Conservation (phyloP, 2,113 vertebrate genomes). For the Erythrocebus patas region DNA sequence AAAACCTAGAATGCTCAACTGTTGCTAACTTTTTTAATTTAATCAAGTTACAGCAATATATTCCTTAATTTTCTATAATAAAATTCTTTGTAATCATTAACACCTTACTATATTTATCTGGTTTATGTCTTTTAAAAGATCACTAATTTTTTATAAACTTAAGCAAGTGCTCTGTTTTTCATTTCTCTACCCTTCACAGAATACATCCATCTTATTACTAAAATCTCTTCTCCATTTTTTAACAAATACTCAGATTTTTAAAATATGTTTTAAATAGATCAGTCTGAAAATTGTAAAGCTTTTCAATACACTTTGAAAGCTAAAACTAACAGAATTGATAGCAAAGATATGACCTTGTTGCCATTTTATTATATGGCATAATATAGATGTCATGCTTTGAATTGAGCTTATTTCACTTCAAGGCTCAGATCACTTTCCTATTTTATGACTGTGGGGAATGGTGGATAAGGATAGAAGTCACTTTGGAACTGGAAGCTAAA, state of each 20-base stretch:
- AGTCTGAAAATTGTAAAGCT: not conserved
- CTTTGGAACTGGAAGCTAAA: not conserved
- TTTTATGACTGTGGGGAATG: not conserved
- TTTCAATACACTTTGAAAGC: not conserved
- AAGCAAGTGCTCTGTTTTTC: constrained; percentile 31
- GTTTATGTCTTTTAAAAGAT: constrained; percentile 55
- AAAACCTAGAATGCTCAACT: constrained; percentile 72
- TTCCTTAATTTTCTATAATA: constrained; percentile 83
- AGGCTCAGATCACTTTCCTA: not conserved
- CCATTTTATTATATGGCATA: not conserved
- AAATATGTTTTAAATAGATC: not conserved
- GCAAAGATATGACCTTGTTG: not conserved
- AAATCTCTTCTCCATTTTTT: not conserved
- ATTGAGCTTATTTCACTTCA: not conserved
- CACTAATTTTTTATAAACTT: constrained; percentile 56
- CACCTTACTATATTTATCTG: not conserved
- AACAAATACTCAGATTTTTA: not conserved
- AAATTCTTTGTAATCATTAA: constrained; percentile 81
- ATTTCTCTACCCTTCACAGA: not conserved
- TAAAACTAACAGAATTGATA: not conserved
- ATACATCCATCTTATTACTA: not conserved
- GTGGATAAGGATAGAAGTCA: not conserved
- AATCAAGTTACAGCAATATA: constrained; percentile 80
- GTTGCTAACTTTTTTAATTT: constrained; percentile 77
- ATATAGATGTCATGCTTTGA: not conserved